Conservation (phyloP, 2,113 vertebrate genomes). For the Nicator chloris region DNA sequence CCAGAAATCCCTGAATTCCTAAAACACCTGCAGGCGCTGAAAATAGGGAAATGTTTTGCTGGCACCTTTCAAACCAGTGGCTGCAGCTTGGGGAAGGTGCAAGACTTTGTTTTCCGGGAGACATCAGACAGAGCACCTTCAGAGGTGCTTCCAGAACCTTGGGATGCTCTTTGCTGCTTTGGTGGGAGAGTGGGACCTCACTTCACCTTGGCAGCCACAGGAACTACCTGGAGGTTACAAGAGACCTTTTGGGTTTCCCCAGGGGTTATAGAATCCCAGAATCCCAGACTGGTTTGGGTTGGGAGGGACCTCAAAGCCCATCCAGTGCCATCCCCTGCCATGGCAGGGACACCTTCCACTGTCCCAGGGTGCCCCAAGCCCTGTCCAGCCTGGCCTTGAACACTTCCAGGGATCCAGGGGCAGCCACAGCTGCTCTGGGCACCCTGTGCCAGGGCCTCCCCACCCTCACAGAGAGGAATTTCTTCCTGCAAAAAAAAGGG, state of each 20-base stretch:
- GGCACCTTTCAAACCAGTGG: neutral
- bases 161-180: neutral
- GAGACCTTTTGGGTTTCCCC: neutral
- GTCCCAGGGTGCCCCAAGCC: neutral
- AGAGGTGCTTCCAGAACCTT: neutral
- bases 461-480: neutral
- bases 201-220: neutral
- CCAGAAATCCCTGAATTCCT: neutral
- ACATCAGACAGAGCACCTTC: accelerated
- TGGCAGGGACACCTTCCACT: neutral
- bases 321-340: neutral
- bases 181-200: neutral
- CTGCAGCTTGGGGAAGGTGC: neutral
- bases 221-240: neutral
- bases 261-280: neutral
- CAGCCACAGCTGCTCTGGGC: neutral
- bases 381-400: neutral
- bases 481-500: neutral
- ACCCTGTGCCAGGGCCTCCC: neutral
- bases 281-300: neutral
- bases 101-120: neutral
- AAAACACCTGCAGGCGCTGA: neutral
- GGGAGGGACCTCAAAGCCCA: neutral
- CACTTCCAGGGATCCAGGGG: neutral
- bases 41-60: neutral